Conservation (phyloP, 2,113 vertebrate genomes). For the Xenus cinereus region DNA sequence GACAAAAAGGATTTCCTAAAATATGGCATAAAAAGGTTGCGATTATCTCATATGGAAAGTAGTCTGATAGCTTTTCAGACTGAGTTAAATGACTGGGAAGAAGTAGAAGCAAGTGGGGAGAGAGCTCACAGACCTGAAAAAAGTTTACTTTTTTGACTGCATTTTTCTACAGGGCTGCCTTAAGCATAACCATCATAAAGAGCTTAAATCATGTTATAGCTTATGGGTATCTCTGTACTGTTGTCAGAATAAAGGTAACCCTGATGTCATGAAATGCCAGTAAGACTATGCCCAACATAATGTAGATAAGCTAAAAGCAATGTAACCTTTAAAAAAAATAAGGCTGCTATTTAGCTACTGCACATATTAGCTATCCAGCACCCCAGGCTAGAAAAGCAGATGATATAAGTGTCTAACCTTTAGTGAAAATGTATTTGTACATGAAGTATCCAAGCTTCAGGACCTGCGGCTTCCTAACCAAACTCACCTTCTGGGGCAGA, state of each 20-base stretch:
- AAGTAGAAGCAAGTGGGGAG: not conserved
- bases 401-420: constrained; percentile 6
- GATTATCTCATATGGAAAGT: not conserved
- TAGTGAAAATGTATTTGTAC: not conserved
- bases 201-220: not conserved
- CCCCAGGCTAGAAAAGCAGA: not conserved
- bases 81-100: not conserved
- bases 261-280: constrained; percentile 22
- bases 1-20: not conserved
- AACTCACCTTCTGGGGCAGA: not conserved
- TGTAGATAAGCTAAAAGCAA: constrained; percentile 40
- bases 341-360: constrained; percentile 30
- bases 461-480: not conserved
- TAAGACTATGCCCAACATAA: not conserved
- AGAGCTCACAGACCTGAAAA: not conserved
- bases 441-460: not conserved
- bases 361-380: not conserved
- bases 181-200: not conserved
- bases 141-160: not conserved
- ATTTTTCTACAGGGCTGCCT: not conserved
- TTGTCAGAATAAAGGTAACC: constrained; percentile 44
- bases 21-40: not conserved
- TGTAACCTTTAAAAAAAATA: constrained; percentile 37
- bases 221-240: constrained; percentile 32
- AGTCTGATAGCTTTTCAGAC: not conserved